Evolutionary conservation across 2,888 invertebrate genomes (phyloP), one percentile per base, ranked within the genome.

Genomic region (Andrena camellia): DNA sequence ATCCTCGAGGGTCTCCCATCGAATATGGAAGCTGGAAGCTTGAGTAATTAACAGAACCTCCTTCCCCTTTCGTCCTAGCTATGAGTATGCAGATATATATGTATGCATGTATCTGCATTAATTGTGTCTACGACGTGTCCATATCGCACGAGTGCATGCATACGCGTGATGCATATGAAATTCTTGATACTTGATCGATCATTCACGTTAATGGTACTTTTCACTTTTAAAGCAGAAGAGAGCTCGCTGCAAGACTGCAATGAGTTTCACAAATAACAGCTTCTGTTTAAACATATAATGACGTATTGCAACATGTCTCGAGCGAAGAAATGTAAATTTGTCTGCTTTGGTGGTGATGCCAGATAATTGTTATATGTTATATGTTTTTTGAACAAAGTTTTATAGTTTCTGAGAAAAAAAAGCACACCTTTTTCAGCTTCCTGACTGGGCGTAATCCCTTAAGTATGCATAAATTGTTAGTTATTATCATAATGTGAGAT

Each of bases 41-140:
- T 64, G 71, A 77, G 73, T 84, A 84, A 84, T 84, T 84, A 84
- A 84, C 84, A 77, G 80, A 68, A 77, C 50, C 80, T 69, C 71
- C 79, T 74, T 84, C 80, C 84, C 67, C 77, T 68, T 77, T 52
- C 35, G 52, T 23, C 63, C n/a, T 26, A 57, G 31, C 66, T 42
- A 50, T 70, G 35, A 31, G 59, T 73, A 59, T 57, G 57, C 64
- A 59, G 71, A 50, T 50, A 50, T 76, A 59, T 20, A 66, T 57
- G 48, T 57, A 54, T 62, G 54, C 57, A 52, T 77, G 73, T 70
- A 64, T 68, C 73, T 64, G 71, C 84, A 74, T 79, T 84, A 84
- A 84, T 84, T 84, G 80, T 84, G 73, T 75, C 57, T 52, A 70
- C 76, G 31, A 72, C 70, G 83, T 83, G 73, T 70, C 64, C 62